phyloP scores from a whole-genome alignment of 2,113 vertebrate genomes.

The Odocoileus virginianus region DNA sequence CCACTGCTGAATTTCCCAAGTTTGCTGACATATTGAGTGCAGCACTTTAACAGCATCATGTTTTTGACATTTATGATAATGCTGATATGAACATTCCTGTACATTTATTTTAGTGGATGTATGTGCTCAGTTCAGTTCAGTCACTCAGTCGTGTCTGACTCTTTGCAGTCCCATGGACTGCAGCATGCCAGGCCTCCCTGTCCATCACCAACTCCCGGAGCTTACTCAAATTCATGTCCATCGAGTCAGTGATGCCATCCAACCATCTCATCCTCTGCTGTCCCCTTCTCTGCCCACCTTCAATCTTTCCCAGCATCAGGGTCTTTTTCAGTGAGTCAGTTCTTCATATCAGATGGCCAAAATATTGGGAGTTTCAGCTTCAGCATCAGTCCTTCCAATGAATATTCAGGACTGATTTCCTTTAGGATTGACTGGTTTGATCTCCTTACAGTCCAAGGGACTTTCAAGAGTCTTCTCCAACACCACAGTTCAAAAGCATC shows the following conservation, averaged over 20 bases:
- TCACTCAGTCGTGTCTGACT: rapidly evolving
- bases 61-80: not conserved
- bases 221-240: not conserved
- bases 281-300: not conserved
- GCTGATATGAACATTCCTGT: not conserved
- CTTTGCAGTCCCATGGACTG: not conserved
- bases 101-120: not conserved
- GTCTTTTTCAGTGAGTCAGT: not conserved
- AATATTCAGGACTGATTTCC: not conserved
- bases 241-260: not conserved
- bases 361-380: not conserved
- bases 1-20: not conserved
- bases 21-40: not conserved
- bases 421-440: not conserved
- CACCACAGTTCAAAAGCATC: not conserved
- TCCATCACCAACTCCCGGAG: not conserved
- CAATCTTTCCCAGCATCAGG: not conserved
- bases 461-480: not conserved
- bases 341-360: not conserved
- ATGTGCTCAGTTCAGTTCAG: not conserved
- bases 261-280: not conserved
- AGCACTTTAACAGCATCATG: not conserved
- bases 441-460: not conserved
- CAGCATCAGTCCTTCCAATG: not conserved
- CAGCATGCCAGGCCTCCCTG: not conserved